phyloP scores from a whole-genome alignment of 2,888 invertebrate species.

The Acleris literana region DNA sequence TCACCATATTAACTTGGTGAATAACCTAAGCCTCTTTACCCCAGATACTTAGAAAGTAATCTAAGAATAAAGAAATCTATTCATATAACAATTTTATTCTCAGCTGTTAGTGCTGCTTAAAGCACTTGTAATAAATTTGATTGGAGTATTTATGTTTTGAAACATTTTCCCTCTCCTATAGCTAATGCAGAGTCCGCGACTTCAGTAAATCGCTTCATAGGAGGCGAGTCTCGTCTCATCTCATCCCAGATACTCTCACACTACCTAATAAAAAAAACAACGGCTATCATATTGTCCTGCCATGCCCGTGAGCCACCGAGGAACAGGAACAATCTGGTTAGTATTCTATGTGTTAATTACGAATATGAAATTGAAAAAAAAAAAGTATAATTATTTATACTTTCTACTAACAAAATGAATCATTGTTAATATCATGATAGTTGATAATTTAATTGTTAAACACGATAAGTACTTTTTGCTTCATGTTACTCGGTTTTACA shows the following conservation, averaged over 20 bases:
- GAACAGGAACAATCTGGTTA: slow-evolving; percentile 32
- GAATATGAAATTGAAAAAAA: too few relatives aligned
- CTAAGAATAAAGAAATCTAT: slow-evolving; percentile 33
- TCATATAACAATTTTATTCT: slow-evolving; percentile 15
- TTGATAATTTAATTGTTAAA: too few relatives aligned
- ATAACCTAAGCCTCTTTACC: slow-evolving; percentile 48
- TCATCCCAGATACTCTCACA: slow-evolving; percentile 1
- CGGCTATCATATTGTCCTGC: slow-evolving; percentile 40
- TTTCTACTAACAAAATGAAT: too few relatives aligned
- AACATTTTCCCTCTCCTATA: slow-evolving; percentile 1
- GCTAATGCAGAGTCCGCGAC: neutral
- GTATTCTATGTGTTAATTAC: too few relatives aligned
- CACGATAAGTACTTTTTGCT: too few relatives aligned
- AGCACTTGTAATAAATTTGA: slow-evolving; percentile 4
- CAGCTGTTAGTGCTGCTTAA: slow-evolving; percentile 4
- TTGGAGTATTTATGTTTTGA: slow-evolving; percentile 7
- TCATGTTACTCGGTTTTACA: neutral
- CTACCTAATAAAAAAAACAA: neutral
- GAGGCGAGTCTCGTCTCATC: neutral
- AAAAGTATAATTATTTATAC: too few relatives aligned
- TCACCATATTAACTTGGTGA: slow-evolving; percentile 79
- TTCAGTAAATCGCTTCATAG: neutral
- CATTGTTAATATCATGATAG: too few relatives aligned
- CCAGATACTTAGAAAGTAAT: slow-evolving; percentile 13
- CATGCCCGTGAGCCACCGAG: slow-evolving; percentile 62